phyloP scores from a whole-genome alignment of 1,140 invertebrate genomes.

The Plutomurus gul region DNA sequence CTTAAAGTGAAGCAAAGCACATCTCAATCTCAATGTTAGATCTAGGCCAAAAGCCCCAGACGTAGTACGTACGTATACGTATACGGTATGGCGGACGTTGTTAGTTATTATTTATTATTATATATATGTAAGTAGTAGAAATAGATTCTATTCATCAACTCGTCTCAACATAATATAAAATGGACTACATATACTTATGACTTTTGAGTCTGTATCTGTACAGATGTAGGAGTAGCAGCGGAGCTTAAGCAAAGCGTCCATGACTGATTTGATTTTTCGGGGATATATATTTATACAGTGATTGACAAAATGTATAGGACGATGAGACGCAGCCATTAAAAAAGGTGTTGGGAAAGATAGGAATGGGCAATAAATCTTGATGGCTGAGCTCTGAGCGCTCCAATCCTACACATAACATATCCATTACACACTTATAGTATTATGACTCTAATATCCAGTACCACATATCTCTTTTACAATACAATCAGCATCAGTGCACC shows the following conservation, averaged over 20 bases:
- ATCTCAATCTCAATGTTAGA: constrained; percentile 21
- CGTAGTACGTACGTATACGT: background rate
- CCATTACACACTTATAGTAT: background rate
- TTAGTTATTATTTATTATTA: too few relatives aligned
- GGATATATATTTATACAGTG: constrained; percentile 35
- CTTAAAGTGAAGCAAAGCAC: background rate
- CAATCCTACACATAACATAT: background rate
- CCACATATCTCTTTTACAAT: background rate
- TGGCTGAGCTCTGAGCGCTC: constrained; percentile 36
- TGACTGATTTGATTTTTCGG: constrained; percentile 37
- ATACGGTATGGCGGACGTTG: too few relatives aligned
- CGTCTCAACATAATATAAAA: background rate
- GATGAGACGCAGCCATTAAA: constrained; percentile 45
- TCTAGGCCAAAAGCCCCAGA: too few relatives aligned
- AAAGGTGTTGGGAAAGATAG: constrained; percentile 52
- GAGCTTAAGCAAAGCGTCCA: background rate
- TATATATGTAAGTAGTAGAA: too few relatives aligned
- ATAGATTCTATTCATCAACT: background rate
- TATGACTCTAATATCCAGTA: background rate
- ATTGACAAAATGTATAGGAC: constrained; percentile 48
- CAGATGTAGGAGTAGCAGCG: background rate
- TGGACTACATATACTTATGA: background rate
- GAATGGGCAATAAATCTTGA: constrained; percentile 50
- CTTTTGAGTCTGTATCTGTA: background rate
- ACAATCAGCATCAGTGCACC: too few relatives aligned